phyloP scores from a whole-genome alignment of 2,888 invertebrate species.

The Drosophila crucigera region DNA sequence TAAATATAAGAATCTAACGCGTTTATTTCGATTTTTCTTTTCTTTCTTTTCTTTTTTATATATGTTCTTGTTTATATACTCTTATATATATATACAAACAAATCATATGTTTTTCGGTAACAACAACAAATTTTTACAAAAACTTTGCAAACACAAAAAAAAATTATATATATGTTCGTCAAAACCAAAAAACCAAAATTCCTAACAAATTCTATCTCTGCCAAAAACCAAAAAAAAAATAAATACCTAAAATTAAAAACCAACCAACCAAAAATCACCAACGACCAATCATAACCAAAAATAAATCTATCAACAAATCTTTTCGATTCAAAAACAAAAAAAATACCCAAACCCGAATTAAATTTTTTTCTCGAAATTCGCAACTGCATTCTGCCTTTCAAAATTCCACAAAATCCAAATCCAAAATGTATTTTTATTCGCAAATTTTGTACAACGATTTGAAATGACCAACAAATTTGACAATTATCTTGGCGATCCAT shows the following conservation, averaged over 20 bases:
- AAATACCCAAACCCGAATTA: conserved; percentile 43
- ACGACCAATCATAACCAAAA: conserved; percentile 56
- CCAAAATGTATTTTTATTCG: conserved; percentile 53
- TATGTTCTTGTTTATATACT: conserved; percentile 81
- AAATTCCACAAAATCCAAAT: conserved; percentile 47
- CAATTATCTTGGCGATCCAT: conserved; percentile 83
- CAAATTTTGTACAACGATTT: conserved; percentile 44
- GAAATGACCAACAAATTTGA: conserved; percentile 69
- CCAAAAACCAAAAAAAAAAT: conserved; percentile 54
- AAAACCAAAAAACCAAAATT: conserved; percentile 67
- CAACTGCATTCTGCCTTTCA: conserved; percentile 58
- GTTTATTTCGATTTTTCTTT: conserved; percentile 85
- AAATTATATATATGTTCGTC: conserved; percentile 86
- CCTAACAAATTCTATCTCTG: conserved; percentile 59
- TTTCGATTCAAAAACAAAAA: conserved; percentile 65
- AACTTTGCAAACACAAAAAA: conserved; percentile 76
- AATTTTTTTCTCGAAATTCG: conserved; percentile 56
- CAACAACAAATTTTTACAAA: conserved; percentile 62
- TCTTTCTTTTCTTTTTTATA: conserved; percentile 84
- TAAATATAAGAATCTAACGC: conserved; percentile 85
- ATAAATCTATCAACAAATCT: conserved; percentile 52
- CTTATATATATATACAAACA: conserved; percentile 62
- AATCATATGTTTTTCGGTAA: conserved; percentile 81
- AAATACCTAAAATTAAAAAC: conserved; percentile 54
- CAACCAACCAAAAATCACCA: conserved; percentile 57